Base-by-base conservation (phyloP, 2,888 invertebrate species). In the Sesamia inferens region DNA sequence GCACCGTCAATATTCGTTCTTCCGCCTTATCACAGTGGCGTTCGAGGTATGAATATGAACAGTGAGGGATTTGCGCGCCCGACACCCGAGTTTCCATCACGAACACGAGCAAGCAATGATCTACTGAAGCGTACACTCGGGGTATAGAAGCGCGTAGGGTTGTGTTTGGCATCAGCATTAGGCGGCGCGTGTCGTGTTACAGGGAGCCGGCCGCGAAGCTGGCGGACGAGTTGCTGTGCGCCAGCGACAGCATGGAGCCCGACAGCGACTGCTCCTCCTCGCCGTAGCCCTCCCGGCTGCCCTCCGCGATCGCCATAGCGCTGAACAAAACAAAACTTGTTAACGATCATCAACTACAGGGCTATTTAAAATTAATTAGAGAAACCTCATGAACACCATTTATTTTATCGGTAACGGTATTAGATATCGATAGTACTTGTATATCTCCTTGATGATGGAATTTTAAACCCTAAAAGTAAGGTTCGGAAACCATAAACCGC, bases 171-270 rank as follows among this genome's bases (percentile, higher is more conserved):
- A 83, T 74, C 85, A 85, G 87, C 87, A 77, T 74, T 79, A 78
- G 71, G 66, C 51, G 72, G 62, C 74, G 67, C 70, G 54, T 69
- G 72, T 96, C 54, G 22, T 5, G 55, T 55, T 97, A 97, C 92
- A 97, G 97, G 95, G 97, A 97, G 95, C 97, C 98, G 92, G 98
- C 98, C 90, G 98, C 98, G 96, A 98, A 98, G 96, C 98, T 98
- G 91, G 98, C 98, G 90, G 99, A 98, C 96, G 99, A 99, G 97
- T 98, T 98, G 97, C 98, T 99, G 97, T 99, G 98, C 86, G 99
- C 99, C 95, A 99, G 97, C 96, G 99, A 99, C 91, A 98, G 97
- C 98, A 99, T 98, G 88, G 99, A 99, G 90, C 99, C 99, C 77
- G 99, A 99, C 88, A 99, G 97, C 92, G 99, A 98, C 91, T 98